phyloP scores from a whole-genome alignment of 2,113 vertebrate species.

The Machaerirhynchus nigripectus region DNA sequence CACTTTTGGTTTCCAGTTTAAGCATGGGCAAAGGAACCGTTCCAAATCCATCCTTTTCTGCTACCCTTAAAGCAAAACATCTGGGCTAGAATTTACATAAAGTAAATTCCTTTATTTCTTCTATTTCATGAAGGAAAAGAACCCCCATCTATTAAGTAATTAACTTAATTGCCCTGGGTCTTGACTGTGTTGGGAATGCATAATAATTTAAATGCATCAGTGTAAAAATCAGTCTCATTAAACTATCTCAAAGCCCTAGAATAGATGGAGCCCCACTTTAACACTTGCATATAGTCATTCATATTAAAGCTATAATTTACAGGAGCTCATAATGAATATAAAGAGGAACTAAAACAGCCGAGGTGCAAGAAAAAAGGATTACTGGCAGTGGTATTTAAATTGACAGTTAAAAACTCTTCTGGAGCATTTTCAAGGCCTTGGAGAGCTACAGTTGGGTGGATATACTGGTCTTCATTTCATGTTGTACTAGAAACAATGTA shows the following conservation, averaged over 20 bases:
- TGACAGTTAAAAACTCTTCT: not conserved
- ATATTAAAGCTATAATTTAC: not conserved
- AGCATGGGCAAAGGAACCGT: not conserved
- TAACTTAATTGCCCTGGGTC: not conserved
- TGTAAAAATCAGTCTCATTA: constrained; percentile 11
- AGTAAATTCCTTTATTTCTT: not conserved
- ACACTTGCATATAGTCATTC: not conserved
- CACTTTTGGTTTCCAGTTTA: not conserved
- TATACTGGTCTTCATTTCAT: not conserved
- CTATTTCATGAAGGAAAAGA: not conserved
- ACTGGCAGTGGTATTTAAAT: not conserved
- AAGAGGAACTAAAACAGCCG: not conserved
- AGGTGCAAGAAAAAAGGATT: not conserved
- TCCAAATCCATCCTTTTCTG: not conserved
- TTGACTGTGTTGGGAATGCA: not conserved
- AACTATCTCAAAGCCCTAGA: not conserved
- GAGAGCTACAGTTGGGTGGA: not conserved
- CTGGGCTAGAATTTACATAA: not conserved
- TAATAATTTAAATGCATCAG: not conserved
- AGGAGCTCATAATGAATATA: not conserved
- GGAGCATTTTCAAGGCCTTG: not conserved
- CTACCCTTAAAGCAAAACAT: not conserved
- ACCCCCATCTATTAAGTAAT: not conserved
- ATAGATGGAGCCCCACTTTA: not conserved
- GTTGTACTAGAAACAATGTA: not conserved